phyloP scores from a whole-genome alignment of 1,140 invertebrate species.

The Carcinoscorpius rotundicauda region DNA sequence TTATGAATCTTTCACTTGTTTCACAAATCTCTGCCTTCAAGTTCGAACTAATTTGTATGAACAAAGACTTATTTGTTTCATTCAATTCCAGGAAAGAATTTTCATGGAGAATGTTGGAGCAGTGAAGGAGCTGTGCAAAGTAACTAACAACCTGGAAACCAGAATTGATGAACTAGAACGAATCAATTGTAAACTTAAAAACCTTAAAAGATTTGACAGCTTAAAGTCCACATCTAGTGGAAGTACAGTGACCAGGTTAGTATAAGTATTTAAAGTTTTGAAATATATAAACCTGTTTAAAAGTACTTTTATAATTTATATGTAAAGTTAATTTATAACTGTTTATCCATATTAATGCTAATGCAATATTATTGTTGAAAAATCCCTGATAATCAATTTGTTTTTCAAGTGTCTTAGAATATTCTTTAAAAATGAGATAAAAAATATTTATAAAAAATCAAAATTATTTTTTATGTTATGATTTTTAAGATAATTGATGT shows the following conservation, averaged over 20 bases:
- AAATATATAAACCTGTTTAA: no score
- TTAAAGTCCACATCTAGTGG: conserved; percentile 48
- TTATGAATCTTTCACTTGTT: no score
- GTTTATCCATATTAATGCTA: neutral
- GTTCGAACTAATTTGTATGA: no score
- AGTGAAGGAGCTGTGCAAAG: conserved; percentile 89
- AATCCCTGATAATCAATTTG: neutral
- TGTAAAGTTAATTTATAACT: neutral
- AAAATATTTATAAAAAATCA: no score
- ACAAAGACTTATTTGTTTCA: neutral
- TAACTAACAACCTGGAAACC: conserved; percentile 81
- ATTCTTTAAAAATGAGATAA: conserved; percentile 8
- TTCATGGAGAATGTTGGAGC: conserved; percentile 97
- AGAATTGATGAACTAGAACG: conserved; percentile 82
- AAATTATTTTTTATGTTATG: neutral
- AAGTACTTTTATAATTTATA: neutral
- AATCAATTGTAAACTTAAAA: conserved; percentile 55
- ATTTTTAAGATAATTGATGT: conserved; percentile 8
- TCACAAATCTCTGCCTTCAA: no score
- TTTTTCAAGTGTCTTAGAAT: conserved; percentile 7
- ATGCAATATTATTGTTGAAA: neutral
- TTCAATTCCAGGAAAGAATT: conserved; percentile 55
- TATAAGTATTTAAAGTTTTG: no score
- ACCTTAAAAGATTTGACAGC: conserved; percentile 56
- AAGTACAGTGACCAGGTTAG: conserved; percentile 28